Evolutionary conservation across 2,888 invertebrate species (phyloP).

Genomic region (Julus scanicus): DNA sequence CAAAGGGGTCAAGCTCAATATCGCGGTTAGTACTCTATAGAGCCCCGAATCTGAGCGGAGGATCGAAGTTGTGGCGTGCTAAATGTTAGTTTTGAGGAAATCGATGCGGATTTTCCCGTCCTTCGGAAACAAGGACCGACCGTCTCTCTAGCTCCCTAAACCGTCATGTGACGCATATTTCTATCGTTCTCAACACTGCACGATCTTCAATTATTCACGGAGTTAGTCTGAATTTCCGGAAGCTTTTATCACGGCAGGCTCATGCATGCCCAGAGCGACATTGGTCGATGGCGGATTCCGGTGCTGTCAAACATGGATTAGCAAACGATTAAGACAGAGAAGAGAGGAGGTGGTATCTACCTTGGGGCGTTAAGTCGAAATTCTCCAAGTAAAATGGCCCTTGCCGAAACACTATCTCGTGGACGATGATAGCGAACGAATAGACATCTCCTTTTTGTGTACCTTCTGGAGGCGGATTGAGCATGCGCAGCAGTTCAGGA

Average conservation of each 20-base stretch:
- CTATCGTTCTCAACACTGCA: background rate
- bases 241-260: background rate
- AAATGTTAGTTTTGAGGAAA: background rate
- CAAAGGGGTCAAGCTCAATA: conserved; percentile 4
- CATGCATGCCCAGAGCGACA: background rate
- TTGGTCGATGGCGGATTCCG: background rate
- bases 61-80: background rate
- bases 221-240: background rate
- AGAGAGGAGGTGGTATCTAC: conserved; percentile 51
- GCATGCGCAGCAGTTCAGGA: conserved; percentile 83
- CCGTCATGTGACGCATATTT: background rate
- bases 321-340: conserved; percentile 36
- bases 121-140: background rate
- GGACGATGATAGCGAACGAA: conserved; percentile 77
- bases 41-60: background rate
- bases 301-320: conserved; percentile 12
- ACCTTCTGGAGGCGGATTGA: conserved; percentile 65
- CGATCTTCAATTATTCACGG: conserved; percentile 16
- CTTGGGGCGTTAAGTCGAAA: conserved; percentile 55
- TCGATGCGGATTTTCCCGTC: conserved; percentile 21
- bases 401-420: conserved; percentile 86
- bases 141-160: background rate
- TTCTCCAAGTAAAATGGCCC: conserved; percentile 78
- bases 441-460: conserved; percentile 95
- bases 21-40: background rate